A percentile compares a stretch with the other conserved stretches of the same genome.
These are phyloP conservation scores for Aphelocoma coerulescens DNA, from an alignment of 2,113 vertebrate species.

Conservation along the genomic window DNA sequence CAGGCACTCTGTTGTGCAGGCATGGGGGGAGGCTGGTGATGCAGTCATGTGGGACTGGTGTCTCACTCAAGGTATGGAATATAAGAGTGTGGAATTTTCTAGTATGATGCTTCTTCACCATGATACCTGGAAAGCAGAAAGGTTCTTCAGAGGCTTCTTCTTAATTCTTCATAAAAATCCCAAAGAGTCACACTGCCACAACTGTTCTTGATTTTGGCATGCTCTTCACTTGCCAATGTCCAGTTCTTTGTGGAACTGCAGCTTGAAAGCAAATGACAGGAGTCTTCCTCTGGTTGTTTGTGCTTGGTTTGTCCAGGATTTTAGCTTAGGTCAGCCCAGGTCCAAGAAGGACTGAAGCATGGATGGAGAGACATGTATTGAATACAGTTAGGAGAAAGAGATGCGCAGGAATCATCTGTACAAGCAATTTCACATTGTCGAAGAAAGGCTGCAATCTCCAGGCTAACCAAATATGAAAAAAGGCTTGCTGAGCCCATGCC, in stretches of 20 bases:
- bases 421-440: background rate
- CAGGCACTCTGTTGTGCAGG: background rate
- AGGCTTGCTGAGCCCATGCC: slow-evolving; percentile 1
- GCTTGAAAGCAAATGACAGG: background rate
- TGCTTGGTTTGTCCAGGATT: background rate
- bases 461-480: slow-evolving; percentile 34
- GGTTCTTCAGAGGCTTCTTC: background rate
- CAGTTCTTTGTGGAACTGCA: background rate
- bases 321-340: background rate
- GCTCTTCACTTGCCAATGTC: background rate
- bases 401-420: background rate
- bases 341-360: background rate
- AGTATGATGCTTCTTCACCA: background rate
- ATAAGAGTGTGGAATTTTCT: background rate
- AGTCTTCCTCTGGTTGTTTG: background rate
- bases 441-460: background rate
- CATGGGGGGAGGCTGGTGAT: accelerated
- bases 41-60: background rate
- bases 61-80: background rate
- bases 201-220: background rate
- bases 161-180: background rate
- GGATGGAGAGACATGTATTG: background rate
- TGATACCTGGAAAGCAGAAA: background rate
- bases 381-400: background rate
- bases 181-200: background rate